Conservation (phyloP, 1,140 invertebrate species). For the Leguminivora glycinivorella region DNA sequence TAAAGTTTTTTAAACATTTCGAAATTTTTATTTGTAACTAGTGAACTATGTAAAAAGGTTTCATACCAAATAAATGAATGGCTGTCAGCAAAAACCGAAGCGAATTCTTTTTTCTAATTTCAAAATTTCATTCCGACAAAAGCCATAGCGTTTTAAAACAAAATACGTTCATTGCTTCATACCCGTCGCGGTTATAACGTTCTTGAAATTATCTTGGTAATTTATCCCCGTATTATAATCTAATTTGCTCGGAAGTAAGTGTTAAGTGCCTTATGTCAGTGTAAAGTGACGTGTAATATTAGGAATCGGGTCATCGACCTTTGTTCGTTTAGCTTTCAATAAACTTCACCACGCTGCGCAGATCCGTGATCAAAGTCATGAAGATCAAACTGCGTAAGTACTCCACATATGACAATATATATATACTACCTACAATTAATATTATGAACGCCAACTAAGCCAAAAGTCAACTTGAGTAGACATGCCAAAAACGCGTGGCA, state of each 20-base stretch:
- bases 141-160: slow-evolving; percentile 9
- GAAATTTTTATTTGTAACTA: too few species aligned
- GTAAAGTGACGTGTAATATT: slow-evolving; percentile 23
- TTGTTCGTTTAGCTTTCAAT: slow-evolving; percentile 20
- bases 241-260: slow-evolving; percentile 2
- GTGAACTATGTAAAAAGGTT: background rate
- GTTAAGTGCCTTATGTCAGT: slow-evolving; percentile 27
- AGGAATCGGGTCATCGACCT: slow-evolving; percentile 15
- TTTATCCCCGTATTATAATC: background rate
- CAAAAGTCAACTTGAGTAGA: too few species aligned
- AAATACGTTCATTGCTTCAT: slow-evolving; percentile 13
- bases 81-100: background rate
- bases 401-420: too few species aligned
- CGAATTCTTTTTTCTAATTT: slow-evolving; percentile 25
- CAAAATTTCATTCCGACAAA: slow-evolving; percentile 15
- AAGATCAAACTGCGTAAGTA: slow-evolving; percentile 76
- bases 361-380: slow-evolving; percentile 75
- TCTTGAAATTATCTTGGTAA: slow-evolving; percentile 9
- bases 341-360: slow-evolving; percentile 67
- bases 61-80: background rate
- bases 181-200: background rate
- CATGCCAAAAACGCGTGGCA: too few species aligned
- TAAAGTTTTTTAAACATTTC: too few species aligned
- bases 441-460: background rate
- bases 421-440: too few species aligned